Evolutionary conservation across 2,797 vertebrate species (phyloP).

Genomic region (Alauda arvensis): DNA sequence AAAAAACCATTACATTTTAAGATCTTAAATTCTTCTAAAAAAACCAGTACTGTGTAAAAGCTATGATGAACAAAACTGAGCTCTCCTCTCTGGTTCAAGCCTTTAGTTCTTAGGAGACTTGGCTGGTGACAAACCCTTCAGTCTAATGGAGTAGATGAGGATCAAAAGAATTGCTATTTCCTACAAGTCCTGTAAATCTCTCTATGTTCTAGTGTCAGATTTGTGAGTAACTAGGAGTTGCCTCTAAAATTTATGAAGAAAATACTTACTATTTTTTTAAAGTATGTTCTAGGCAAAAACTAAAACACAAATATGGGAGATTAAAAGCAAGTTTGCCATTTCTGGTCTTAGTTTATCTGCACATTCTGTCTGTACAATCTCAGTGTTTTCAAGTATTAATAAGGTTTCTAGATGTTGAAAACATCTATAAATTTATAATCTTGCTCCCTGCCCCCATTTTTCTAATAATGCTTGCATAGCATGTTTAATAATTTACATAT

Average conservation of each 20-base stretch:
- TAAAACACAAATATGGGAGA: background rate
- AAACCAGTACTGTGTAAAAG: background rate
- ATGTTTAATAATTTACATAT: conserved; percentile 61
- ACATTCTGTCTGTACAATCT: background rate
- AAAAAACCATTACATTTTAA: background rate
- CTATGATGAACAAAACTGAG: background rate
- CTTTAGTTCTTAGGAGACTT: background rate
- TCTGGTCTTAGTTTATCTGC: background rate
- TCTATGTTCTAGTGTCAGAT: background rate
- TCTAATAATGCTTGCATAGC: conserved; percentile 24
- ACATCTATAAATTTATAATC: conserved; percentile 30
- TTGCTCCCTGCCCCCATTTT: background rate
- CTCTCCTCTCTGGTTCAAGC: background rate
- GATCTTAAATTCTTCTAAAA: background rate
- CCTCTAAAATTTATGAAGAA: background rate
- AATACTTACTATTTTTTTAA: background rate
- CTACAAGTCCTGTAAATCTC: background rate
- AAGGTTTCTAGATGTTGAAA: conserved; percentile 15
- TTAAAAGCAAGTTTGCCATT: background rate
- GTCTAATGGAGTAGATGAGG: background rate
- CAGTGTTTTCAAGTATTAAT: background rate
- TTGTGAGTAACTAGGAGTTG: background rate
- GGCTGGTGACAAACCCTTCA: background rate
- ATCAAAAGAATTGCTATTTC: background rate
- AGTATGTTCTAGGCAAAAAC: background rate